Evolutionary conservation across 2,113 vertebrate genomes (phyloP).

Genomic region (Gymnogyps californianus): DNA sequence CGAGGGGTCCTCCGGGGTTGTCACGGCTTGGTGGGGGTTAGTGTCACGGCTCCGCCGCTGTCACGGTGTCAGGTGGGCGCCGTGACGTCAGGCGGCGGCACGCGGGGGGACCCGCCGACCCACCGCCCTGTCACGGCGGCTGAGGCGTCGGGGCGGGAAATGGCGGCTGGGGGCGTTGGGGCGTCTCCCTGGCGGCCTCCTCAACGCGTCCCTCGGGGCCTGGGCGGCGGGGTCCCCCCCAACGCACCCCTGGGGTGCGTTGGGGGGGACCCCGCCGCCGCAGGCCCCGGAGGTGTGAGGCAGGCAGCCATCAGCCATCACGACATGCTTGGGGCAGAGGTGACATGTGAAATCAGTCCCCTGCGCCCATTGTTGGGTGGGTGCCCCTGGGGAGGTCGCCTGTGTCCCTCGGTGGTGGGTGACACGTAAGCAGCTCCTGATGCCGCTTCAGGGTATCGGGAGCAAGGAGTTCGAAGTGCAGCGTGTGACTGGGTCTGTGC

Average conservation of each 20-base stretch:
- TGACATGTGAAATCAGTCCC: neutral
- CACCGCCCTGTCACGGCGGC: neutral
- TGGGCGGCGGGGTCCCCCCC: neutral
- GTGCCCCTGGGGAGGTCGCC: neutral
- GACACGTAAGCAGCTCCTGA: neutral
- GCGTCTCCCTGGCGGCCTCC: neutral
- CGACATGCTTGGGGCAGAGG: neutral
- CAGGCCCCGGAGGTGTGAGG: neutral
- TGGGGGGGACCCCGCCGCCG: no score
- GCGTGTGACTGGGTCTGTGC: rapidly evolving
- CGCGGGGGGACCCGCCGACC: no score
- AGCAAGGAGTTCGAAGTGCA: neutral
- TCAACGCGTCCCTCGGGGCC: neutral
- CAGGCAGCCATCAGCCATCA: neutral
- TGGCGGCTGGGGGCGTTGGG: neutral
- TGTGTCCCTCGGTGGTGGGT: neutral
- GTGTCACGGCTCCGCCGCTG: neutral
- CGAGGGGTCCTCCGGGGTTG: neutral
- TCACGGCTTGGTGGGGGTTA: neutral
- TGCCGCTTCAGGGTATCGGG: no score
- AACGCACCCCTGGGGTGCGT: no score
- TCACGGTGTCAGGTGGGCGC: neutral
- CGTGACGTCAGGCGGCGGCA: neutral
- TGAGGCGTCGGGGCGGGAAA: neutral
- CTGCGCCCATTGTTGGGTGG: rapidly evolving